Evolutionary conservation across 2,888 invertebrate species (phyloP), one percentile per base, ranked within the genome.

Genomic region (Endomychus coccineus): DNA sequence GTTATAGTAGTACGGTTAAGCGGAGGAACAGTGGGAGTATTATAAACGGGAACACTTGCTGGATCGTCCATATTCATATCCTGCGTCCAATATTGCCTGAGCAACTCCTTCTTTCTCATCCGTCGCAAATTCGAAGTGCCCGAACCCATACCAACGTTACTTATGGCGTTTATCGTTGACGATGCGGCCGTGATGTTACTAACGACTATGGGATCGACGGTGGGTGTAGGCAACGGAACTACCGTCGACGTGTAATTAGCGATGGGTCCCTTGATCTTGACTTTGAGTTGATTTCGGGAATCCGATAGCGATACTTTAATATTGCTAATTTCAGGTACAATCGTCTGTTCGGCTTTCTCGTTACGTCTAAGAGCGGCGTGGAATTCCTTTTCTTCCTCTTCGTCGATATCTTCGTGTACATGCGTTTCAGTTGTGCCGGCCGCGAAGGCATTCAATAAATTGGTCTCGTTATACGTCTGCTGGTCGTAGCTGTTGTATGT

Each of bases 221-320:
- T 70, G 45, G 74, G 73, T 24, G 72, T 75, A 1, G 70, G 74
- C n/a, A 75, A 64, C 3, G 77, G 71, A 27, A 73, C 68, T 1
- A 71, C 69, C 0, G 75, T 71, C 35, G 77, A 74, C 2, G 80
- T 71, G 21, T 81, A 84, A 57, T 83, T 86, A 52, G 88, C 86
- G 42, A 86, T 73, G 1, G 90, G 90, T 2, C 89, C 90, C 61
- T 91, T 90, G 44, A 90, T 90, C 66, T 91, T 91, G 0, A 91
- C 80, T 61, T 90, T 90, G 3, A 91, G 68, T 58, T 89, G 89
- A 64, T 88, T 88, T 16, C 88, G 72, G 0, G 87, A 83, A 63
- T 88, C 87, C 1, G 80, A 79, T 1, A 86, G 66, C 1, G 84
- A 81, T 1, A 83, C 82, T 58, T 85, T 85, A 2, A 78, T 79